phyloP scores from a whole-genome alignment of 30 jellyfish, hydroid and myxozoan genomes.

The Pseudorhiza aurosa region DNA sequence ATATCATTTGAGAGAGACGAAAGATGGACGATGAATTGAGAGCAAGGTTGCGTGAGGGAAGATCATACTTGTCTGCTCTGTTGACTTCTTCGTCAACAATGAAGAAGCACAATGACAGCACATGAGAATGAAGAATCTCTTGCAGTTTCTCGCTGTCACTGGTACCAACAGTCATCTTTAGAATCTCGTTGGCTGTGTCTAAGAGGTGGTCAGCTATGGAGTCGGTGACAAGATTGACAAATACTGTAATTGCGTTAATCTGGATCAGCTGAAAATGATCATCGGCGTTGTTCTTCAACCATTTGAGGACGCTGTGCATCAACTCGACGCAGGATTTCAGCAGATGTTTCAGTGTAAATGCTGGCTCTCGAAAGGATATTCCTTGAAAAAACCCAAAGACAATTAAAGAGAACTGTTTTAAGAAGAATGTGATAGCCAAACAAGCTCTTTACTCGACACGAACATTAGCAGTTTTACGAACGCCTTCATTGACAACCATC shows the following conservation, averaged over 20 bases:
- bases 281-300: constrained; percentile 35
- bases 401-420: not conserved
- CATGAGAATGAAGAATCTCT: constrained; percentile 63
- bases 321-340: constrained; percentile 32
- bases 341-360: constrained; percentile 56
- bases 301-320: constrained; percentile 34
- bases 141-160: constrained; percentile 44
- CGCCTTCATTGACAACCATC: too few relatives aligned
- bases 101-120: constrained; percentile 56
- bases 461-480: too few relatives aligned
- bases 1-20: too few relatives aligned
- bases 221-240: constrained; percentile 42
- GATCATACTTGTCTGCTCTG: constrained; percentile 45
- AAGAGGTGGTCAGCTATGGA: constrained; percentile 54
- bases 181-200: constrained; percentile 47
- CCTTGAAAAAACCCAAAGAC: not conserved
- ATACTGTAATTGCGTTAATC: constrained; percentile 46
- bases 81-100: constrained; percentile 57
- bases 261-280: constrained; percentile 49
- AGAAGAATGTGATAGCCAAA: too few relatives aligned
- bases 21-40: too few relatives aligned
- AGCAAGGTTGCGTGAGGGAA: too few relatives aligned
- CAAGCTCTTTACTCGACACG: too few relatives aligned
- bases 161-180: constrained; percentile 54
- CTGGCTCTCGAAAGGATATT: constrained; percentile 35